phyloP scores from a whole-genome alignment of 2,888 invertebrate genomes.

The Protophormia terraenovae region DNA sequence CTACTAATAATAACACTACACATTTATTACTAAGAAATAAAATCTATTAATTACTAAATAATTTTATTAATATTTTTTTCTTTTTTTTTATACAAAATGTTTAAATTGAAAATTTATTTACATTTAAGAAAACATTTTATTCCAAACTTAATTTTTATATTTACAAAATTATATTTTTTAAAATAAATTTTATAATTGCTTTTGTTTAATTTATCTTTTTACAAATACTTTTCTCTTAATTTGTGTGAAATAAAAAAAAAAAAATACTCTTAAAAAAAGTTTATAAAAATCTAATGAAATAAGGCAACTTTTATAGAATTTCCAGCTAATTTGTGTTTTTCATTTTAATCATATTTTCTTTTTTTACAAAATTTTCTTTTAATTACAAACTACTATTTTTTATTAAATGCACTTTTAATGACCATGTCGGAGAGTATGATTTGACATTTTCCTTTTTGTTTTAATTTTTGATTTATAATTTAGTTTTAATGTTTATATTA shows the following conservation, averaged over 20 bases:
- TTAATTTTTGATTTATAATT: conserved; percentile 27
- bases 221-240: conserved; percentile 63
- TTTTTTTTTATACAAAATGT: too few relatives aligned
- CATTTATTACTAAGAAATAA: conserved; percentile 58
- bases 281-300: conserved; percentile 63
- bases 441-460: conserved; percentile 41
- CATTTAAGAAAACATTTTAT: too few relatives aligned
- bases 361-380: background rate
- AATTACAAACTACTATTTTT: conserved; percentile 48
- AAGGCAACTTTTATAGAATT: conserved; percentile 67
- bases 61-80: too few relatives aligned
- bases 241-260: conserved; percentile 23
- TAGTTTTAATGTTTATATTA: conserved; percentile 18
- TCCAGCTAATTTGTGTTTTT: conserved; percentile 52
- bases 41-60: conserved; percentile 64
- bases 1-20: conserved; percentile 72
- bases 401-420: conserved; percentile 68
- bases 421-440: conserved; percentile 61
- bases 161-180: background rate
- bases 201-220: conserved; percentile 12
- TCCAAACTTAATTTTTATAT: background rate
- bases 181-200: background rate
- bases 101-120: too few relatives aligned
- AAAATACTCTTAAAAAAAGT: conserved; percentile 22
- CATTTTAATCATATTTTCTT: conserved; percentile 59